Conservation (phyloP, 2,797 vertebrate genomes). For the Notoglanidium macrostoma region DNA sequence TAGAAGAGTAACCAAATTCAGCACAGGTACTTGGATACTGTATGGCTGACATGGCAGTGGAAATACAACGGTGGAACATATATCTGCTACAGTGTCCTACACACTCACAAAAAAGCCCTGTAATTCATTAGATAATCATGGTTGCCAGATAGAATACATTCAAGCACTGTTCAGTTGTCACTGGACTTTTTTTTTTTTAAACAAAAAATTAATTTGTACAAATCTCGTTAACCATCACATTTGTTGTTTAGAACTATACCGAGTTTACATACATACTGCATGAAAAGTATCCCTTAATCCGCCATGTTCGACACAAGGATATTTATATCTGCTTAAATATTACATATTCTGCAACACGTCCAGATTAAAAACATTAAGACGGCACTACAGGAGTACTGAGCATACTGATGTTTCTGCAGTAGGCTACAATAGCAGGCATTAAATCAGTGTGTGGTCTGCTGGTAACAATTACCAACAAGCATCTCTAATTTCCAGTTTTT, state of each 20-base stretch:
- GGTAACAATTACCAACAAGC: neutral
- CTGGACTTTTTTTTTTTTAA: neutral
- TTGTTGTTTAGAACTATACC: neutral
- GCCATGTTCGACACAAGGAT: neutral
- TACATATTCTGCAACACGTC: neutral
- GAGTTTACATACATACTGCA: neutral
- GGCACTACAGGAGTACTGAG: neutral
- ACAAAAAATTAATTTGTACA: neutral
- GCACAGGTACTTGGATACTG: neutral
- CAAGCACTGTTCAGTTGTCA: neutral
- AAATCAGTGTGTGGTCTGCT: constrained; percentile 12
- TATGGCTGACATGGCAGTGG: neutral
- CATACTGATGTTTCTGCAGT: neutral
- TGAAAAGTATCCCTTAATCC: neutral
- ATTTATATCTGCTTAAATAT: neutral
- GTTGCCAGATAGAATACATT: neutral
- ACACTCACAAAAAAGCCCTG: neutral
- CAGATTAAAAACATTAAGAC: neutral
- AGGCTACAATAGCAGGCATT: neutral
- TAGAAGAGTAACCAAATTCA: neutral
- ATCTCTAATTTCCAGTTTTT: neutral
- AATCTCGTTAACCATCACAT: neutral
- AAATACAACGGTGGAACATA: neutral
- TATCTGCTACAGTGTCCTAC: neutral
- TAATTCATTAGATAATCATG: neutral